phyloP scores from a whole-genome alignment of 2,797 vertebrate species.

The Liasis olivaceus region DNA sequence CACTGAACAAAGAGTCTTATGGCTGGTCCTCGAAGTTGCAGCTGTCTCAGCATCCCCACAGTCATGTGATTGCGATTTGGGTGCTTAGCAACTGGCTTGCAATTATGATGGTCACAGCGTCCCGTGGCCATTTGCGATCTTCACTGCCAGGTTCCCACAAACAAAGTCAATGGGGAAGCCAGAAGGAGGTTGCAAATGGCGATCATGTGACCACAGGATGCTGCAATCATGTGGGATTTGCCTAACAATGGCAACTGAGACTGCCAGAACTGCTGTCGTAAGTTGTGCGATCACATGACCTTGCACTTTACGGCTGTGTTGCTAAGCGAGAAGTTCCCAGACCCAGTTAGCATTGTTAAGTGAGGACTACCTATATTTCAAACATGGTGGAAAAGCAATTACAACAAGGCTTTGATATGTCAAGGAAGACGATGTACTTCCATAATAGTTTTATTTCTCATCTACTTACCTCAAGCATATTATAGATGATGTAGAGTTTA shows the following conservation, averaged over 20 bases:
- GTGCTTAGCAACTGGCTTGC: neutral
- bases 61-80: neutral
- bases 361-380: neutral
- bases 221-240: neutral
- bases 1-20: neutral
- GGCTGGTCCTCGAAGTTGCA: neutral
- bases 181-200: neutral
- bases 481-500: constrained; percentile 99
- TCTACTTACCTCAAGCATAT: constrained; percentile 92
- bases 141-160: neutral
- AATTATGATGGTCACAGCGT: neutral
- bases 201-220: neutral
- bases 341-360: neutral
- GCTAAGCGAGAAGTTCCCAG: neutral
- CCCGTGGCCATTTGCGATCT: neutral
- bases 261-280: neutral
- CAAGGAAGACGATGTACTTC: constrained; percentile 32
- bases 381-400: neutral
- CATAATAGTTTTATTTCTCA: constrained; percentile 10
- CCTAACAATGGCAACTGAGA: neutral
- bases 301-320: neutral
- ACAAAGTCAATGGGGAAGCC: neutral
- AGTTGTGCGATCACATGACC: neutral
- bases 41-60: no score
- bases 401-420: neutral